Base-by-base conservation (phyloP, 1,140 invertebrate genomes). In the Pomacea maculata region DNA sequence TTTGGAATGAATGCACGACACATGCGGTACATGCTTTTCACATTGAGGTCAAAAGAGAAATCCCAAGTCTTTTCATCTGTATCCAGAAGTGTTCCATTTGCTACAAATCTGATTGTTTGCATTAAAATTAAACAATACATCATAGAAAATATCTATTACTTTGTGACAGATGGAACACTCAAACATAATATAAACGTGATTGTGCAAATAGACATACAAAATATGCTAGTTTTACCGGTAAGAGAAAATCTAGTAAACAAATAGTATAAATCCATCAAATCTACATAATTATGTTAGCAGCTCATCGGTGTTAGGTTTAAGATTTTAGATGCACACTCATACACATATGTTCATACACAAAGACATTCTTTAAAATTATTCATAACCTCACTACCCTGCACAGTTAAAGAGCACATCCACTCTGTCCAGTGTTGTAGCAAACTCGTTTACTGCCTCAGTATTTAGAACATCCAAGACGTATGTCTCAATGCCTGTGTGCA, bases 381-480 rank as follows among this genome's bases (percentile, higher is more conserved):
- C 11, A 14, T 6, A 17, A 61, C 57, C 15, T 61, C 57, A 61
- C 81, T 85, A 90, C 89, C 91, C 92, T 25, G 91, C 91, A 86
- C 91, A 92, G 84, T 92, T 92, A 81, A 92, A 92, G 1, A 92
- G 83, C 7, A 92, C 86, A 79, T 92, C 90, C 29, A 92, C 77
- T 57, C 84, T 86, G 57, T 85, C 87, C 63, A 91, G 74, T 45
- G 87, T 85, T 6, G 84, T 78, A 0, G 87, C 88, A 82, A 92
- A 87, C 10, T 83, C 78, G 67, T 85, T 83, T 17, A 92, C 88
- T 11, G 87, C 91, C 11, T 86, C 86, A 52, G 88, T 88, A 17
- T 90, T 87, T 12, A 86, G 88, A 12, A 92, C 90, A 85, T 92
- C 91, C 25, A 92, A 75, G 52, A 87, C 85, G 12, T 79, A 68